These are phyloP conservation scores for Sardinella longiceps DNA, from an alignment of 2,797 vertebrate species.

Conservation along the genomic window DNA sequence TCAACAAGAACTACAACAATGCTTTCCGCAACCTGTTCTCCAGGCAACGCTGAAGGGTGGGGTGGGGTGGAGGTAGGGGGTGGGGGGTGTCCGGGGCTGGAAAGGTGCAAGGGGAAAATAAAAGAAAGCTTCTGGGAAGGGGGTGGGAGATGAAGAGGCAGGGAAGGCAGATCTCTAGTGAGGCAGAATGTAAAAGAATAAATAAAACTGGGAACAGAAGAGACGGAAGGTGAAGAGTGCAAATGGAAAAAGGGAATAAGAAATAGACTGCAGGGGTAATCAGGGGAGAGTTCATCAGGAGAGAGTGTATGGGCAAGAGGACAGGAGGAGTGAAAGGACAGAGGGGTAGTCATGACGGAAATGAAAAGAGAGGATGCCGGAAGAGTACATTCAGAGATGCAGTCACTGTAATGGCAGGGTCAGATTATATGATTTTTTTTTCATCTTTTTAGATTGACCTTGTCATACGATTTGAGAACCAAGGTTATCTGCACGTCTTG, in stretches of 20 bases:
- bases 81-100: background rate
- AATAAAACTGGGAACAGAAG: background rate
- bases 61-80: background rate
- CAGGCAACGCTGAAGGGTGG: conserved; percentile 78
- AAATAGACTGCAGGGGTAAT: background rate
- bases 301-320: background rate
- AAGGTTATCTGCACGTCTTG: too few species aligned
- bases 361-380: background rate
- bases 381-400: background rate
- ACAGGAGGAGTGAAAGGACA: background rate
- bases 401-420: background rate
- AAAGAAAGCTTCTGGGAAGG: background rate
- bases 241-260: background rate
- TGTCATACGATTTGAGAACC: too few species aligned
- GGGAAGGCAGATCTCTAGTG: background rate
- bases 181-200: background rate
- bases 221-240: background rate
- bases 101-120: background rate
- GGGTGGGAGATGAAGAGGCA: background rate
- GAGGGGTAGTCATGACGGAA: background rate
- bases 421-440: too few species aligned
- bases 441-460: too few species aligned
- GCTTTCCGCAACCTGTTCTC: conserved; percentile 93
- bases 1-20: conserved; percentile 97
- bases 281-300: background rate